phyloP scores from a whole-genome alignment of 2,888 invertebrate species.

The Lasioglossum pauxillum region DNA sequence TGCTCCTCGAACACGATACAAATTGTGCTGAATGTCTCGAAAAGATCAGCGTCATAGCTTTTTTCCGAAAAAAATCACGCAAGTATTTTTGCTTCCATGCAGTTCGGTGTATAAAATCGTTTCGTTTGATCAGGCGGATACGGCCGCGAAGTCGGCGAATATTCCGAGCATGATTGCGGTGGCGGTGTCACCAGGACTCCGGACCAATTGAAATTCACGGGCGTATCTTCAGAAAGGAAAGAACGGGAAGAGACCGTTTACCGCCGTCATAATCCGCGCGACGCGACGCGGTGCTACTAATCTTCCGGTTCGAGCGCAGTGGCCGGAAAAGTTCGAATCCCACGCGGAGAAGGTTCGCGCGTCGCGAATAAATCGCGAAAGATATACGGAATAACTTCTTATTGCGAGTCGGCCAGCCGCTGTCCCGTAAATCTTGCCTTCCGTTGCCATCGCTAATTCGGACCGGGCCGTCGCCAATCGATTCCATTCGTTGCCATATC shows the following conservation, averaged over 20 bases:
- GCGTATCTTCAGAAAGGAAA: background rate
- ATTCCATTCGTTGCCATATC: constrained; percentile 18
- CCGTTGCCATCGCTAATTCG: constrained; percentile 67
- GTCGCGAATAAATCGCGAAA: constrained; percentile 68
- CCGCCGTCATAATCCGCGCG: constrained; percentile 23
- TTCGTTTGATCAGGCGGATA: background rate
- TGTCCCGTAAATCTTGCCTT: constrained; percentile 58
- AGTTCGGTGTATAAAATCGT: background rate
- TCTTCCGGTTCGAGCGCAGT: constrained; percentile 49
- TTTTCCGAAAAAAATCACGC: background rate
- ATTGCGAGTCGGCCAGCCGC: constrained; percentile 56
- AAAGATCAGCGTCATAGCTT: background rate
- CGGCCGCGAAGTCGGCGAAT: background rate
- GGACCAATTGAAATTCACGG: constrained; percentile 5
- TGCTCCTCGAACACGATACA: background rate
- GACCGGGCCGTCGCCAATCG: constrained; percentile 16
- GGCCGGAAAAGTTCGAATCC: constrained; percentile 55
- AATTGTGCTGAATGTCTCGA: background rate
- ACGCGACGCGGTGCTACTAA: constrained; percentile 29
- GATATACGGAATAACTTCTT: constrained; percentile 72
- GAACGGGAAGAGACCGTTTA: background rate
- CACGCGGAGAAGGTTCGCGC: constrained; percentile 46
- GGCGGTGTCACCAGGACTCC: background rate
- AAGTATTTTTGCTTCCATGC: background rate
- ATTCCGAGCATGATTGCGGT: background rate